Percentiles rank a stretch among this genome's conserved stretches.
Conservation (phyloP, 2,888 invertebrate genomes). For the Tridacna gigas region DNA sequence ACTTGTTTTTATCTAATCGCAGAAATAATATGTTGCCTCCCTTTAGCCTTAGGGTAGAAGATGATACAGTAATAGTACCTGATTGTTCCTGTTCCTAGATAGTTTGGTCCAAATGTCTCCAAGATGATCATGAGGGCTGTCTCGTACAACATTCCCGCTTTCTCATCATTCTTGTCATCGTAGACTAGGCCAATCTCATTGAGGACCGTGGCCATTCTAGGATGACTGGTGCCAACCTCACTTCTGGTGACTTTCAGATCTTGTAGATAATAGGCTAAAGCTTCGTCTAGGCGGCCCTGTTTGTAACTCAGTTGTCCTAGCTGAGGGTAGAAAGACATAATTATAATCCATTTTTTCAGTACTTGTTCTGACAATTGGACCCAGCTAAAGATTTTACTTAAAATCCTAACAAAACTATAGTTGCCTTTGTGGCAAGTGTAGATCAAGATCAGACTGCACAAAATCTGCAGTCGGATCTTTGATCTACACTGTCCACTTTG, state of each 20-base stretch:
- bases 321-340: conserved; percentile 53
- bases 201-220: conserved; percentile 71
- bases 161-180: conserved; percentile 71
- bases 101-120: conserved; percentile 71
- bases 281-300: conserved; percentile 74
- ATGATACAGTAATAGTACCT: conserved; percentile 67
- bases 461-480: too few species aligned
- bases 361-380: too few species aligned
- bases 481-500: too few species aligned
- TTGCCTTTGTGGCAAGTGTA: too few species aligned
- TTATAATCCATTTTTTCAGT: too few species aligned
- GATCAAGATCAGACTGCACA: too few species aligned
- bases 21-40: too few species aligned
- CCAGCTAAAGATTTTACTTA: too few species aligned
- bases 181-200: conserved; percentile 76
- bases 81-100: conserved; percentile 73
- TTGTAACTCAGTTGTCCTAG: conserved; percentile 75
- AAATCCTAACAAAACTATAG: too few species aligned
- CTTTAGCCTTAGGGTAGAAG: too few species aligned
- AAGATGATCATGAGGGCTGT: conserved; percentile 70
- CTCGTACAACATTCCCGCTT: conserved; percentile 73
- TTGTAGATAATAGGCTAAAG: conserved; percentile 74
- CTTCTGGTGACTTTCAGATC: conserved; percentile 74
- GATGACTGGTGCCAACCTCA: conserved; percentile 75
- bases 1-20: too few species aligned